Conservation (phyloP, 2,888 invertebrate species). For the Cryptocephalus primarius region DNA sequence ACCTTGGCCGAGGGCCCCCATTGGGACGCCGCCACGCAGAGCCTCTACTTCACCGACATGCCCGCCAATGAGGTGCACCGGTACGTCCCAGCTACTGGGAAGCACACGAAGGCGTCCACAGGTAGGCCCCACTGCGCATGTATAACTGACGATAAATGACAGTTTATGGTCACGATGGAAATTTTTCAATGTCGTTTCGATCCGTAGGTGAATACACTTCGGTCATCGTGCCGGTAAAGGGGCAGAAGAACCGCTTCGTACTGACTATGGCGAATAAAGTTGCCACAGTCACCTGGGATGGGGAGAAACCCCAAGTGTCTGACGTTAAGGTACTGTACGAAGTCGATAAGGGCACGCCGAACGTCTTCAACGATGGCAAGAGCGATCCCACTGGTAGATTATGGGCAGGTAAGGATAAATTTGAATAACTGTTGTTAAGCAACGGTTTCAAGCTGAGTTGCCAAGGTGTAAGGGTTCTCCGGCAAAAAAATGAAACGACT, state of each 20-base stretch:
- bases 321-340: constrained; percentile 42
- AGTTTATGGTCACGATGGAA: too few relatives aligned
- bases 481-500: too few relatives aligned
- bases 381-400: constrained; percentile 62
- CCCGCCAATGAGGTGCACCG: constrained; percentile 13
- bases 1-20: constrained; percentile 59
- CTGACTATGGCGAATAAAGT: constrained; percentile 50
- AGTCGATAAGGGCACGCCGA: constrained; percentile 43
- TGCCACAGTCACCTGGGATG: constrained; percentile 55
- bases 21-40: constrained; percentile 50
- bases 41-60: constrained; percentile 55
- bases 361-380: constrained; percentile 71
- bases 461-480: too few relatives aligned
- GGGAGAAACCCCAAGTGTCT: constrained; percentile 41
- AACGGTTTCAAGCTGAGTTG: too few relatives aligned
- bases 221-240: constrained; percentile 55
- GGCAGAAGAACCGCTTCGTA: constrained; percentile 48
- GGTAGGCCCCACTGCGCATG: constrained; percentile 6
- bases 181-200: neutral
- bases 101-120: constrained; percentile 13
- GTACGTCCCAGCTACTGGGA: constrained; percentile 15
- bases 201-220: constrained; percentile 20
- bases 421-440: neutral
- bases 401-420: constrained; percentile 37
- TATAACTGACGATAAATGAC: neutral